phyloP scores from a whole-genome alignment of 1,140 invertebrate species.

The Lordiphosa stackelbergi region DNA sequence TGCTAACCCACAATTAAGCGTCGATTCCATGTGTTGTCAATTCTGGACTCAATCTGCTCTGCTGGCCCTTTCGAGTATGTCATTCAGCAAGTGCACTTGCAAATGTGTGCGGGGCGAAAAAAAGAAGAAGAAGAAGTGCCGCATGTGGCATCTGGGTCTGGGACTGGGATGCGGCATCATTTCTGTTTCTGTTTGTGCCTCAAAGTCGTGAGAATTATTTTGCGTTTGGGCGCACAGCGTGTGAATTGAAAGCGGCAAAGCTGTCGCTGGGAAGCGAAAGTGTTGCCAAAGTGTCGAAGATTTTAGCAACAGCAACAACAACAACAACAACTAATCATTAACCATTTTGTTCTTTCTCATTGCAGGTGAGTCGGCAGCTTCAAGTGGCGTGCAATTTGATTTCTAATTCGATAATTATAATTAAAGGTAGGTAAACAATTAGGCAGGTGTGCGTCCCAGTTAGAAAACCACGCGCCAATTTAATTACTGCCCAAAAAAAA shows the following conservation, averaged over 20 bases:
- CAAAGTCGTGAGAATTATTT: slow-evolving; percentile 73
- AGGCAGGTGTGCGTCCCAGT: slow-evolving; percentile 57
- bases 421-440: slow-evolving; percentile 68
- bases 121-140: no score
- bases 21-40: slow-evolving; percentile 27
- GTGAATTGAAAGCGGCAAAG: slow-evolving; percentile 54
- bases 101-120: no score
- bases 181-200: slow-evolving; percentile 32
- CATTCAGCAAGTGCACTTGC: no score
- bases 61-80: background rate
- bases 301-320: slow-evolving; percentile 12
- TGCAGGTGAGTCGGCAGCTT: slow-evolving; percentile 56
- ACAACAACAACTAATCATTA: slow-evolving; percentile 23
- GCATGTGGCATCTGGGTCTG: slow-evolving; percentile 16
- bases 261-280: slow-evolving; percentile 35
- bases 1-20: slow-evolving; percentile 67
- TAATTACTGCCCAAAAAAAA: slow-evolving; percentile 39
- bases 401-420: slow-evolving; percentile 45
- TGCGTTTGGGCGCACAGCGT: slow-evolving; percentile 66
- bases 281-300: slow-evolving; percentile 34
- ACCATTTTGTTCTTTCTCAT: slow-evolving; percentile 24
- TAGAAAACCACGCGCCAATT: slow-evolving; percentile 45
- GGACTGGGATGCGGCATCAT: slow-evolving; percentile 19
- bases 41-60: background rate
- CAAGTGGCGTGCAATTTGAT: slow-evolving; percentile 22